Conservation (phyloP, 2,113 vertebrate species). For the Mesembrinibis cayennensis region DNA sequence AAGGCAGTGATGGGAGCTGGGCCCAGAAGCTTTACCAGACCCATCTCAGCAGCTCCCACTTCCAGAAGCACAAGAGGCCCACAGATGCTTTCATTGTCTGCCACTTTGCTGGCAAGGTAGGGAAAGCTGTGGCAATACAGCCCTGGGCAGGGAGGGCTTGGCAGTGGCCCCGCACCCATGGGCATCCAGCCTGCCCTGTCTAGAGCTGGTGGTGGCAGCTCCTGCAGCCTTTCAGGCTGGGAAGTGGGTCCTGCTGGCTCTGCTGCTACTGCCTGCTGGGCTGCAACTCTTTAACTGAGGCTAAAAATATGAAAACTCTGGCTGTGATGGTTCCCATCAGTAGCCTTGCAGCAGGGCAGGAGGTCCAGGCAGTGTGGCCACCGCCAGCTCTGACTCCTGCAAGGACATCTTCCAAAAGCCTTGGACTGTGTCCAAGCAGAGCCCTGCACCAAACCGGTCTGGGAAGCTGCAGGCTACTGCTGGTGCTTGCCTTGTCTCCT, state of each 20-base stretch:
- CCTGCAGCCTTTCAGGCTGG: not conserved
- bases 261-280: not conserved
- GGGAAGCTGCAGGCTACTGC: not conserved
- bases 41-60: constrained; percentile 66
- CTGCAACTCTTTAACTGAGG: not conserved
- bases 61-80: constrained; percentile 77
- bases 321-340: not conserved
- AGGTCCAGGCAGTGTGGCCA: not conserved
- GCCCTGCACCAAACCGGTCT: not conserved
- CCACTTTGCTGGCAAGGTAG: constrained; percentile 82
- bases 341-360: not conserved
- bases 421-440: not conserved
- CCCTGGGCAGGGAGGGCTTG: not conserved
- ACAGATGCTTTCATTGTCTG: constrained; percentile 73
- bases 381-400: not conserved
- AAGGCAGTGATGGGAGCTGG: constrained; percentile 81
- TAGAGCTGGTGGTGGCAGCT: not conserved
- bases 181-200: not conserved
- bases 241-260: not conserved
- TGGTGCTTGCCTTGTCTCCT: not conserved
- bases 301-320: not conserved
- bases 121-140: not conserved
- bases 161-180: not conserved
- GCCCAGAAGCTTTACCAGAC: constrained; percentile 78
- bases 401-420: not conserved